Percentiles rank a stretch among this genome's conserved stretches.
These are phyloP conservation scores for Mormyrus proboscirostris DNA, from an alignment of 2,797 vertebrate species.

Conservation along the genomic window DNA sequence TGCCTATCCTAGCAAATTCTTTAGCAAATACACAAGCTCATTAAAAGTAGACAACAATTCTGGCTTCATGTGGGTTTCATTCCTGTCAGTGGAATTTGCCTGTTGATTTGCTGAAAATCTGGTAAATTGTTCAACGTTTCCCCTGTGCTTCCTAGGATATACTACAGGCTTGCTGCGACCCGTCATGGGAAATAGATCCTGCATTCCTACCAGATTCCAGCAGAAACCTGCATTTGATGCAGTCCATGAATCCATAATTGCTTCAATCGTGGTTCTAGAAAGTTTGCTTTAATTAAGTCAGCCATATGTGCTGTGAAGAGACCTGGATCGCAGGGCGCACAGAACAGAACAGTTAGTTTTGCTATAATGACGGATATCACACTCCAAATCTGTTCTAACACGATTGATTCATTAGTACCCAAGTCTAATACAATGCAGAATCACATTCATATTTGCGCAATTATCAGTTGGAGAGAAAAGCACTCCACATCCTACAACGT, in stretches of 20 bases:
- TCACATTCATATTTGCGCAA: neutral
- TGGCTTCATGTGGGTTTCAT: neutral
- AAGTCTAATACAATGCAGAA: neutral
- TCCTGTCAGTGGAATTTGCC: neutral
- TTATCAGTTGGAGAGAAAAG: neutral
- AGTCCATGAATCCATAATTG: conserved; percentile 13
- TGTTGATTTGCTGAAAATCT: neutral
- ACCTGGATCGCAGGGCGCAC: neutral
- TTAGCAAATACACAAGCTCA: neutral
- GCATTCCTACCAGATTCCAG: neutral
- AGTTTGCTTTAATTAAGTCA: neutral
- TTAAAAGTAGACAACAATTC: neutral
- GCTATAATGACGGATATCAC: neutral
- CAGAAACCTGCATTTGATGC: conserved; percentile 30
- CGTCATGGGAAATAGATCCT: neutral
- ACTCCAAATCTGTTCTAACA: neutral
- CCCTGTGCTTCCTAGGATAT: neutral
- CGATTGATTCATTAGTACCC: neutral
- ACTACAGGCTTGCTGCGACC: neutral
- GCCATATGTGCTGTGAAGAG: neutral
- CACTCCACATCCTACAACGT: neutral
- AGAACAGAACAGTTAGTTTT: neutral
- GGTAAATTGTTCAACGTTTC: neutral
- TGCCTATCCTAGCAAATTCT: neutral
- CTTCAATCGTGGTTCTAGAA: neutral